These are phyloP conservation scores for Cyphomyrus plagiostoma DNA, from an alignment of 2,113 vertebrate genomes.

Conservation along the genomic window DNA sequence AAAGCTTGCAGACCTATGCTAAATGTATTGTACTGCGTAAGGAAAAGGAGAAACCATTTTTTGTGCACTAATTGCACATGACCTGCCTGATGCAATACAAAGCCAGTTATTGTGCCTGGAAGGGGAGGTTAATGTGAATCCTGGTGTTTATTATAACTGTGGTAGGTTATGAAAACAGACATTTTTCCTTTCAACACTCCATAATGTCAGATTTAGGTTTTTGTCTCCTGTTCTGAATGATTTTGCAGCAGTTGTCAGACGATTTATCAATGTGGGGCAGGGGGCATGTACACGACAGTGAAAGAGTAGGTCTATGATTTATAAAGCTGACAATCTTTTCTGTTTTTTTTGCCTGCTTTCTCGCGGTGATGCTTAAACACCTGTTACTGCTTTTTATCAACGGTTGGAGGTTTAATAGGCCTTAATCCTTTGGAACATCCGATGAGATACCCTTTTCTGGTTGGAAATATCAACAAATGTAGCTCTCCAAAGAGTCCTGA, in stretches of 20 bases:
- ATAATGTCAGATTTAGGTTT: slow-evolving; percentile 94
- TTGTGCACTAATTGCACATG: slow-evolving; percentile 72
- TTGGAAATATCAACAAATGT: not conserved
- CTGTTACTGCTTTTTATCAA: slow-evolving; percentile 60
- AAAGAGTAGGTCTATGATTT: slow-evolving; percentile 67
- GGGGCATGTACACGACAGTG: slow-evolving; percentile 63
- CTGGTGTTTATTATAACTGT: slow-evolving; percentile 86
- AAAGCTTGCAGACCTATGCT: not conserved
- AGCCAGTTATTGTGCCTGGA: slow-evolving; percentile 65
- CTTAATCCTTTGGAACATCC: not conserved
- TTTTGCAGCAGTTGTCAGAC: slow-evolving; percentile 79
- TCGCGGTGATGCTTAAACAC: slow-evolving; percentile 56
- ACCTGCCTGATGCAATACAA: slow-evolving; percentile 62
- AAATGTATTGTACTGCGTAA: slow-evolving; percentile 43
- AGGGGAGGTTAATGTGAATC: slow-evolving; percentile 60
- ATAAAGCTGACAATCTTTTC: slow-evolving; percentile 48
- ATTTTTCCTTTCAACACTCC: slow-evolving; percentile 94
- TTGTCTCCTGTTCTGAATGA: slow-evolving; percentile 77
- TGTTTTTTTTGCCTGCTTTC: slow-evolving; percentile 32
- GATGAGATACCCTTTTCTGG: not conserved
- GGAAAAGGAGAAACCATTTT: slow-evolving; percentile 50
- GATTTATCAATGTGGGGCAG: slow-evolving; percentile 72
- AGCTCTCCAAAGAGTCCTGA: not conserved
- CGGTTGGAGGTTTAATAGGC: slow-evolving; percentile 25
- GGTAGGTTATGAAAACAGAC: slow-evolving; percentile 97